Percentiles rank a stretch among this genome's conserved stretches.
phyloP scores from a whole-genome alignment of 1,140 invertebrate genomes.

The Drosophila murphyi region DNA sequence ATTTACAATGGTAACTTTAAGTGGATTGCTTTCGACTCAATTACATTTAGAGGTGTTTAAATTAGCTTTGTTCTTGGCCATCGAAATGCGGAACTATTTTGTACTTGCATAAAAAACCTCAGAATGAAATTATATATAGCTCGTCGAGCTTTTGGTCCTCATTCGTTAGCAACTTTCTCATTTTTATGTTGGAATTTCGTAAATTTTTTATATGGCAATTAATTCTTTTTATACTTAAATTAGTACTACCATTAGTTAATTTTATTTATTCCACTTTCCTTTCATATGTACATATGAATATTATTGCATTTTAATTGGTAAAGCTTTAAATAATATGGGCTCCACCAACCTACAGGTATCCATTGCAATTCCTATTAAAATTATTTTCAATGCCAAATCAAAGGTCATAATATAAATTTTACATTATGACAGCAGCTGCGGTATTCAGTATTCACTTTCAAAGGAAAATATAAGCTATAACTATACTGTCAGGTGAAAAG shows the following conservation, averaged over 20 bases:
- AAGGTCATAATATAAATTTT: slow-evolving; percentile 11
- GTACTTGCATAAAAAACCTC: slow-evolving; percentile 43
- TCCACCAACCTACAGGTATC: background rate
- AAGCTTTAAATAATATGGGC: background rate
- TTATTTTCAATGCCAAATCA: background rate
- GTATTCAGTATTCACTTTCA: too few species aligned
- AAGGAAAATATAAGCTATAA: too few species aligned
- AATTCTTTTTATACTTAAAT: slow-evolving; percentile 52
- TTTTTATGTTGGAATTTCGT: slow-evolving; percentile 50
- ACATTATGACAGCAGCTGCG: slow-evolving; percentile 17
- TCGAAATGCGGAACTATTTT: slow-evolving; percentile 31
- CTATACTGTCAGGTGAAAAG: too few species aligned
- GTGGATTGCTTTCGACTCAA: background rate
- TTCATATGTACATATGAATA: too few species aligned
- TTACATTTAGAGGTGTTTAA: background rate
- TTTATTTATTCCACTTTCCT: background rate
- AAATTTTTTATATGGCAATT: background rate
- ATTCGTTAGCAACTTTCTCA: background rate
- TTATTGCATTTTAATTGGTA: too few species aligned
- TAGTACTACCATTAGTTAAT: slow-evolving; percentile 41
- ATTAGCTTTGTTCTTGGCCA: slow-evolving; percentile 11
- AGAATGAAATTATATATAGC: slow-evolving; percentile 14
- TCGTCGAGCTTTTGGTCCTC: slow-evolving; percentile 26
- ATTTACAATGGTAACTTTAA: background rate
- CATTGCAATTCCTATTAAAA: background rate